A percentile compares a stretch with the other conserved stretches of the same genome.
These are phyloP conservation scores for Scytalopus superciliaris DNA, from an alignment of 2,113 vertebrate species.

Conservation along the genomic window DNA sequence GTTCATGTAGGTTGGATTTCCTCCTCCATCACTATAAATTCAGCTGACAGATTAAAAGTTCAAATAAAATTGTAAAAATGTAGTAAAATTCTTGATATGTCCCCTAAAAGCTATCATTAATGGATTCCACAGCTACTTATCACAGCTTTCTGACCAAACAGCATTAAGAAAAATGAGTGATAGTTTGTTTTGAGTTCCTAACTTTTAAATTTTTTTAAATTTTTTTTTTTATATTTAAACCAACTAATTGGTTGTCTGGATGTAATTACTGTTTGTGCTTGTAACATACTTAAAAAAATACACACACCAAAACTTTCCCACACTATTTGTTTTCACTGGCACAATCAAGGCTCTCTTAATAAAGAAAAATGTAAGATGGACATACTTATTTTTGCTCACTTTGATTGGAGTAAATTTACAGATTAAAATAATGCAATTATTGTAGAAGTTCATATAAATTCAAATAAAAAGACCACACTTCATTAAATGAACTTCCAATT, in stretches of 20 bases:
- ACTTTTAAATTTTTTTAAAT: not conserved
- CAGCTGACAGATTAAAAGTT: not conserved
- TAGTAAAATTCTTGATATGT: not conserved
- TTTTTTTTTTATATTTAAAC: not conserved
- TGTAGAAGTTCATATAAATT: not conserved
- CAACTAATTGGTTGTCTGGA: slow-evolving; percentile 34
- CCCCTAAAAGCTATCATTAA: not conserved
- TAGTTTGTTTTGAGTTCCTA: not conserved
- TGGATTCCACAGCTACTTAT: not conserved
- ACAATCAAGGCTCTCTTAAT: not conserved
- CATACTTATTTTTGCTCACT: slow-evolving; percentile 27
- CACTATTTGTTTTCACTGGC: slow-evolving; percentile 58
- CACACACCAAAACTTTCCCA: slow-evolving; percentile 39
- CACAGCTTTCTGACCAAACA: not conserved
- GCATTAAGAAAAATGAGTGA: not conserved
- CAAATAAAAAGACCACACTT: not conserved
- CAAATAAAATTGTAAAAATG: not conserved
- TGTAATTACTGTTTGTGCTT: slow-evolving; percentile 48
- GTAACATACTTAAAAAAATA: slow-evolving; percentile 33
- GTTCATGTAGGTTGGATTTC: not conserved
- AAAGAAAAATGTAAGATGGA: slow-evolving; percentile 30
- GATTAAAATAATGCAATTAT: not conserved
- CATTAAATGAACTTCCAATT: not conserved
- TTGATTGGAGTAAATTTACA: not conserved
- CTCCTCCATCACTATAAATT: not conserved